These are phyloP conservation scores for Ptilonorhynchus violaceus DNA, from an alignment of 2,113 vertebrate genomes.

Conservation along the genomic window DNA sequence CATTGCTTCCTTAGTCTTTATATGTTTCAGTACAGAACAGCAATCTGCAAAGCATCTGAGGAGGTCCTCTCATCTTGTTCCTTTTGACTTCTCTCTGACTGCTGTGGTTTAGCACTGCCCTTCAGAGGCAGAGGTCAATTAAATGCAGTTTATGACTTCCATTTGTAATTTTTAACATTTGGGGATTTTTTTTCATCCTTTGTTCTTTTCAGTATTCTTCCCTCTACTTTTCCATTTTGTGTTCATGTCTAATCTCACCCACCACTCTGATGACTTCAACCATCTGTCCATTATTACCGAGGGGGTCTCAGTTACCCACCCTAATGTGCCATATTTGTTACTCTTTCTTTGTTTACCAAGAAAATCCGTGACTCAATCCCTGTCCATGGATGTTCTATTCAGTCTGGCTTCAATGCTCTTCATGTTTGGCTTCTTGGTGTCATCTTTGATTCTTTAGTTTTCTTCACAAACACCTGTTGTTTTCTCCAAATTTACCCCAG, in stretches of 20 bases:
- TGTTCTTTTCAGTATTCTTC: background rate
- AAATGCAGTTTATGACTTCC: background rate
- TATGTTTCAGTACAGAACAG: background rate
- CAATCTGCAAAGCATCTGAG: background rate
- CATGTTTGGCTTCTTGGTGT: background rate
- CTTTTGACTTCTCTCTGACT: background rate
- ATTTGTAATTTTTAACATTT: background rate
- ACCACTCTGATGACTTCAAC: background rate
- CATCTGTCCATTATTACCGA: background rate
- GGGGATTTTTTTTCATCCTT: background rate
- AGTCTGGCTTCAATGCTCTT: background rate
- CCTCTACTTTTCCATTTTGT: background rate
- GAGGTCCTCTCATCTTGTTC: background rate
- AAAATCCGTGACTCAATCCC: background rate
- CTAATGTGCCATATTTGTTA: background rate
- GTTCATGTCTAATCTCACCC: background rate
- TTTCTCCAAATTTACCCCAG: background rate
- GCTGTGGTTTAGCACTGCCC: background rate
- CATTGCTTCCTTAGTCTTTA: background rate
- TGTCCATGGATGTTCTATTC: background rate
- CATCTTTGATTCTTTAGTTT: background rate
- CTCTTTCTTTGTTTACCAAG: background rate
- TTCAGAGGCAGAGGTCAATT: background rate
- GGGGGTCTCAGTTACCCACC: background rate
- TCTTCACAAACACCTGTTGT: background rate